Base-by-base conservation (phyloP, 1,140 invertebrate genomes). In the Atta cephalotes region DNA sequence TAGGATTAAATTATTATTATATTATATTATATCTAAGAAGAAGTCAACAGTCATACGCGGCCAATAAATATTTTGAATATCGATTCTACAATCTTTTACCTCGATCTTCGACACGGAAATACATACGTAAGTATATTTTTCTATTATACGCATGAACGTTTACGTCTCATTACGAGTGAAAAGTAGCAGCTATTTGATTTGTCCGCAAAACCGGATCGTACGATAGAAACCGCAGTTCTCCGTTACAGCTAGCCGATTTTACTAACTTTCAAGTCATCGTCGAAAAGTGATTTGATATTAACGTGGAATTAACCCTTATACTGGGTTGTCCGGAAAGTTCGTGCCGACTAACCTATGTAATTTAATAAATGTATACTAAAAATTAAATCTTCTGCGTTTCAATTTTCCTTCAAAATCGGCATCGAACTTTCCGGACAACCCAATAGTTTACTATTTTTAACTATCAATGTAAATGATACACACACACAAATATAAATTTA, bases 161-260 rank as follows among this genome's bases (percentile, higher is more conserved):
- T 16, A 39, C 49, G 25, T 28, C 81, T 63, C 49, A 49, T 77
- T 66, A 76, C 39, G 25, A 84, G 70, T 84, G 80, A 84, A 84
- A 84, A 84, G 80, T 84, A 76, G 80, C 80, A 62, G 80, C 80
- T 63, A 84, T 74, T 76, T 76, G 80, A 74, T 74, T 74, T 84
- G 70, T 39, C 74, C 80, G 68, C 56, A 84, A 76, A 84, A 84
- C 80, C 80, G 80, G 70, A 84, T 84, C 58, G 56, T 60, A 74
- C 80, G 68, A 68, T 84, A 84, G 80, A 84, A 84, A 84, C 70
- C 56, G 28, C 58, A 58, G 39, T 56, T 84, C 56, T 74, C 56
- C 80, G 80, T 84, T 84, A 84, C 80, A 76, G 39, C 39, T 18
- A 71, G 28, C 5, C 39, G 80, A 63, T 49, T 84, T 84, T 84